Base-by-base conservation (phyloP, 2,888 invertebrate species). In the Mylabris sibirica region DNA sequence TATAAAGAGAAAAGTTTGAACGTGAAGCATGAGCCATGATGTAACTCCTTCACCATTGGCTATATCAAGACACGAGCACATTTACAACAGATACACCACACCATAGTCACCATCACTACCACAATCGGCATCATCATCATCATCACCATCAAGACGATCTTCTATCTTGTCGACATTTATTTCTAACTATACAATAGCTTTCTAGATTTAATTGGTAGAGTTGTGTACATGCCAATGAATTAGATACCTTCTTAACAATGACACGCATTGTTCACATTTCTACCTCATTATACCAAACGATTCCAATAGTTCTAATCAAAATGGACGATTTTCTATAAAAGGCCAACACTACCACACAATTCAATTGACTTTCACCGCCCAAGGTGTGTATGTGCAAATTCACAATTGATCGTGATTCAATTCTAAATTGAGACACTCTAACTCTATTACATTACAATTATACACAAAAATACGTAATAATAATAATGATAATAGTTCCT, bases 131-230 rank as follows among this genome's bases (percentile, higher is more conserved):
- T 44, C 44, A 44, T 17, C 44, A 44, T 17, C 44, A 44, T 17
- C 17, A 44, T 12, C n/a, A 44, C n/a, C 44, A 44, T 44, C 44
- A 44, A 44, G n/a, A 44, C 17, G 17, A 20, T 49, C 20, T 20
- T 49, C 12, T 20, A 12, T 3, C 20, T 49, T 49, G 49, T 49
- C 49, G 22, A 41, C 64, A 68, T 62, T 65, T 68, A 68, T 68
- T 66, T 60, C 17, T 57, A 41, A 44, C 67, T 59, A 61, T 69
- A 69, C 57, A 66, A 61, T 41, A 49, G 26, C 62, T 63, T 65
- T 66, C 64, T 65, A 63, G 35, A 64, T 66, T 66, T 64, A 67
- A 69, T 66, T 66, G 69, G 66, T 17, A 62, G 38, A 60, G 34
- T 60, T 26, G 30, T 60, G 34, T 60, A 35, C 34, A 35, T 20